A percentile compares a stretch with the other conserved stretches of the same genome.
Conservation (phyloP, 2,888 invertebrate genomes). For the Acanthosepion esculentum region DNA sequence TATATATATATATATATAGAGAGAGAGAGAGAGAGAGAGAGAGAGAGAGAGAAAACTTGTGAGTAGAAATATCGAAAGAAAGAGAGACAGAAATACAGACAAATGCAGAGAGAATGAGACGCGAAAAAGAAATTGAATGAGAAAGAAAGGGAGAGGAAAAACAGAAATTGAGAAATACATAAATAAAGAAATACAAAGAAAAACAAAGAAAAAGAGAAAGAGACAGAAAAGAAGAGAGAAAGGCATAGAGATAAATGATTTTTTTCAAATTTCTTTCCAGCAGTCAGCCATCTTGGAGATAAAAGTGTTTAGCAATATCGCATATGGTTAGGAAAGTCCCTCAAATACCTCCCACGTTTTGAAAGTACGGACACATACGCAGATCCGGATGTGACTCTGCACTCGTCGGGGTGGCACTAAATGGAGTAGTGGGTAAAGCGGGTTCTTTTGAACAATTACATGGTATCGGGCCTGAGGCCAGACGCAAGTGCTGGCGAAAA, state of each 20-base stretch:
- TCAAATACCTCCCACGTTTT: not conserved
- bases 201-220: not conserved
- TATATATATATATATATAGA: too few relatives aligned
- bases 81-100: not conserved
- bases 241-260: not conserved
- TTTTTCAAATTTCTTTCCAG: not conserved
- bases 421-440: not conserved
- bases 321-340: not conserved
- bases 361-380: not conserved
- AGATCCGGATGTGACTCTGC: constrained; percentile 15
- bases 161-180: not conserved
- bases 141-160: not conserved
- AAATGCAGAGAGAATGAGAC: not conserved
- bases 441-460: constrained; percentile 33
- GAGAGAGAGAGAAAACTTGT: too few relatives aligned
- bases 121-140: not conserved
- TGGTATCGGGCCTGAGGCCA: not conserved
- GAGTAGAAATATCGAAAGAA: too few relatives aligned
- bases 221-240: not conserved
- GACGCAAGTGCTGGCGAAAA: not conserved
- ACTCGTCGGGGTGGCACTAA: not conserved
- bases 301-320: not conserved
- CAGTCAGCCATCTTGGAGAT: not conserved
- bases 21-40: too few relatives aligned
- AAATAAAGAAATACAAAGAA: too few relatives aligned